Conservation (phyloP, 2,888 invertebrate genomes). For the Clostera curtula region DNA sequence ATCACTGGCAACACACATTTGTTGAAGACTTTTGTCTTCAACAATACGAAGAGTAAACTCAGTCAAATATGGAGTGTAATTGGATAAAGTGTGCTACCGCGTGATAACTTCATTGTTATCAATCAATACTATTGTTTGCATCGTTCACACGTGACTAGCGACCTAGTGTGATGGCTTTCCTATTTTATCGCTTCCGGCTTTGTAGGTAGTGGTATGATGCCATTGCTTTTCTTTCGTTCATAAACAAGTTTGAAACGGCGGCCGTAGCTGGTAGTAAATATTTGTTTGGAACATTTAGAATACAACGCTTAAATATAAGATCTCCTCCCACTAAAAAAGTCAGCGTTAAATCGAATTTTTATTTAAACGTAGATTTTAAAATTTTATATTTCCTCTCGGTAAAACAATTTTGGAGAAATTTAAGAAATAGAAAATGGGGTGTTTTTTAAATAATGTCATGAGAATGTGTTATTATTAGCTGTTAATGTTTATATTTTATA, state of each 20-base stretch:
- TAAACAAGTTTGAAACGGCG: slow-evolving; percentile 8
- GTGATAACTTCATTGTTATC: slow-evolving; percentile 13
- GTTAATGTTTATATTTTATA: too few relatives aligned
- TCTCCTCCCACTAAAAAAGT: slow-evolving; percentile 16
- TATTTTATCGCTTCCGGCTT: not conserved
- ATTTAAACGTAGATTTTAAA: too few relatives aligned
- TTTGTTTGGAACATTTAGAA: slow-evolving; percentile 16
- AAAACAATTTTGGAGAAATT: too few relatives aligned
- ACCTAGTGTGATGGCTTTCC: slow-evolving; percentile 8
- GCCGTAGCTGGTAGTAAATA: slow-evolving; percentile 6
- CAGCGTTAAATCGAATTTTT: slow-evolving; percentile 1
- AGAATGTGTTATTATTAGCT: too few relatives aligned
- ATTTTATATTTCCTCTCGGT: too few relatives aligned
- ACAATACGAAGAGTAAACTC: too few relatives aligned
- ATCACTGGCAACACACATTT: too few relatives aligned
- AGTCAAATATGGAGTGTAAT: too few relatives aligned
- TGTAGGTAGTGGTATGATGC: not conserved
- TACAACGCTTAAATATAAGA: slow-evolving; percentile 18
- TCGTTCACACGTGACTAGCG: not conserved
- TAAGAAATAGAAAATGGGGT: too few relatives aligned
- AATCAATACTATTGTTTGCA: slow-evolving; percentile 9
- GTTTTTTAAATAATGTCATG: too few relatives aligned
- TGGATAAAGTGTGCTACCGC: too few relatives aligned
- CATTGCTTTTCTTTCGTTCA: slow-evolving; percentile 7
- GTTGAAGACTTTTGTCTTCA: too few relatives aligned